Evolutionary conservation across 92 coral and sea anemone species (phyloP).

Genomic region (Palythoa grandis): DNA sequence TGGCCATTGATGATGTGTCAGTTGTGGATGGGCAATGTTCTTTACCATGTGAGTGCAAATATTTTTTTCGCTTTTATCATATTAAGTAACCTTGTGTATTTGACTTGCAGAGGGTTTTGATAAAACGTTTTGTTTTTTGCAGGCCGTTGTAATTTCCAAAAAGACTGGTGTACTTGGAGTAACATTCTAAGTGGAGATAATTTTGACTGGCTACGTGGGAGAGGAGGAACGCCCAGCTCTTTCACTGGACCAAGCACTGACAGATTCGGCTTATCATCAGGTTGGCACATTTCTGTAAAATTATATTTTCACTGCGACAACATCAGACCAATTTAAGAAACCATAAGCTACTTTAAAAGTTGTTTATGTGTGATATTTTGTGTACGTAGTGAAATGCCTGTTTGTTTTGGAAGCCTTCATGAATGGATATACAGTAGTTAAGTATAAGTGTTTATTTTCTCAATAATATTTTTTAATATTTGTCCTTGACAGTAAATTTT

Average conservation of each 20-base stretch:
- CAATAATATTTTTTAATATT: not conserved
- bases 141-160: slow-evolving; percentile 89
- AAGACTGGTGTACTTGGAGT: slow-evolving; percentile 85
- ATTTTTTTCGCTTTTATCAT: not conserved
- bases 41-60: slow-evolving; percentile 62
- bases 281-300: slow-evolving; percentile 29
- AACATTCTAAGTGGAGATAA: slow-evolving; percentile 67
- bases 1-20: slow-evolving; percentile 87
- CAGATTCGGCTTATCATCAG: slow-evolving; percentile 74
- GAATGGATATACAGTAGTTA: no score
- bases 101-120: not conserved
- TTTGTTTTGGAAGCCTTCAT: no score
- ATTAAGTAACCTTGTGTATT: no score
- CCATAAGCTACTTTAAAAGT: no score
- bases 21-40: slow-evolving; percentile 64
- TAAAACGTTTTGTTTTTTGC: not conserved
- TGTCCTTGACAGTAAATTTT: not conserved
- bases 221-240: slow-evolving; percentile 72
- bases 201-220: slow-evolving; percentile 80
- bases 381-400: no score
- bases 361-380: no score
- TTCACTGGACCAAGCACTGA: slow-evolving; percentile 85
- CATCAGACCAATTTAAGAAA: no score
- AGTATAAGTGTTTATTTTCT: no score
- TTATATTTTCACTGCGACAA: not conserved